Percentiles rank a stretch among this genome's conserved stretches.
Conservation (phyloP, 2,888 invertebrate genomes). For the Drosophila acutilabella region DNA sequence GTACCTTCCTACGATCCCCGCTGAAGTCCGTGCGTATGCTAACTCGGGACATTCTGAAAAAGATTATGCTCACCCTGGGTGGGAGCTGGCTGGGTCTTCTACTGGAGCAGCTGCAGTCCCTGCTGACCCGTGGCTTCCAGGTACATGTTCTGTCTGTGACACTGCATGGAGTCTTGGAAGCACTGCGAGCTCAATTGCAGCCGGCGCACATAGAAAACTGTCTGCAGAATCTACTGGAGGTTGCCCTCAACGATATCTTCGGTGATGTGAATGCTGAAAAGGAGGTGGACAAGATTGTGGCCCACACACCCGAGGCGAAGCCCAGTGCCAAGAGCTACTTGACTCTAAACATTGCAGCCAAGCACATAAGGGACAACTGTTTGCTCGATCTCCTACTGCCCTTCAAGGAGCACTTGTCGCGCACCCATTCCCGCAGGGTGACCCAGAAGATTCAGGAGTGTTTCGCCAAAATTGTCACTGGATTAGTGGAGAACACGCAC, state of each 20-base stretch:
- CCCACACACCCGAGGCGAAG: constrained; percentile 93
- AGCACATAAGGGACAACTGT: constrained; percentile 91
- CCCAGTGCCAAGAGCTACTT: constrained; percentile 94
- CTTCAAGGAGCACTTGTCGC: constrained; percentile 91
- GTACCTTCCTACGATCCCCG: constrained; percentile 95
- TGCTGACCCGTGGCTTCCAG: constrained; percentile 95
- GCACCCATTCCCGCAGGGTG: constrained; percentile 92
- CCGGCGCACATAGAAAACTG: constrained; percentile 92
- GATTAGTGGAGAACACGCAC: constrained; percentile 93
- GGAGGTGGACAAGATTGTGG: constrained; percentile 93
- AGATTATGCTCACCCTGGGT: constrained; percentile 94
- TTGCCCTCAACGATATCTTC: constrained; percentile 95
- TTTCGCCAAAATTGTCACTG: constrained; percentile 91
- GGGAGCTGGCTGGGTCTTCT: constrained; percentile 91
- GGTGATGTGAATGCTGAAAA: constrained; percentile 96
- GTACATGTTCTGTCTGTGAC: constrained; percentile 96
- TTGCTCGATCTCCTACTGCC: constrained; percentile 92
- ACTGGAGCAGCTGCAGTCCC: constrained; percentile 91
- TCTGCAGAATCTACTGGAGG: constrained; percentile 91
- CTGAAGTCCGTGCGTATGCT: constrained; percentile 93
- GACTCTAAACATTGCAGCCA: constrained; percentile 92
- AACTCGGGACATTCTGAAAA: constrained; percentile 96
- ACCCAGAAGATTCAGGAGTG: constrained; percentile 93
- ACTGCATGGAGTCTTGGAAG: constrained; percentile 92
- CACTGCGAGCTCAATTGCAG: constrained; percentile 89